Evolutionary conservation across 2,113 vertebrate species (phyloP).

Genomic region (Geococcyx californianus): DNA sequence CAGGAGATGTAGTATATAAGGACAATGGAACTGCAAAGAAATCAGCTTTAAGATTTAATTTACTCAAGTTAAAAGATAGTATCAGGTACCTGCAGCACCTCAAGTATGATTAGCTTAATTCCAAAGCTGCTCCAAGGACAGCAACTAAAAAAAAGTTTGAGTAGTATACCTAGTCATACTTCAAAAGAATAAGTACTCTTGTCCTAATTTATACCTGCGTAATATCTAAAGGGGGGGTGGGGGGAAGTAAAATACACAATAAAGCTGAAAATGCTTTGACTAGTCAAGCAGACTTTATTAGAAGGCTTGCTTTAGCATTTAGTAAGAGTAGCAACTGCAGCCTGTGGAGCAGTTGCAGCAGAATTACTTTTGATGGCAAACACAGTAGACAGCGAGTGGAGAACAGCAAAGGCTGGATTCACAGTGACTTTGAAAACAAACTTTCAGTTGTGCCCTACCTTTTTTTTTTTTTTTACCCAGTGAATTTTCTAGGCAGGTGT

Average conservation of each 20-base stretch:
- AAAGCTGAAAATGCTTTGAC: neutral
- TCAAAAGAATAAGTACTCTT: neutral
- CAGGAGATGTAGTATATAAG: neutral
- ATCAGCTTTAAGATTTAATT: neutral
- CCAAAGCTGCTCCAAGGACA: neutral
- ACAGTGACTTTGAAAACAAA: neutral
- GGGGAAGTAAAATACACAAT: neutral
- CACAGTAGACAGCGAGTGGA: neutral
- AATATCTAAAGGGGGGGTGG: neutral
- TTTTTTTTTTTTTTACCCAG: neutral
- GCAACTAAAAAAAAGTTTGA: neutral
- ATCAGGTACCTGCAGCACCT: neutral
- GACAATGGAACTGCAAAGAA: neutral
- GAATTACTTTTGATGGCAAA: neutral
- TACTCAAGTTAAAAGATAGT: neutral
- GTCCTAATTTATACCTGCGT: neutral
- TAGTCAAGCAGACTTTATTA: neutral
- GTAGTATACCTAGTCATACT: neutral
- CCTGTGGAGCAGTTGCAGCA: neutral
- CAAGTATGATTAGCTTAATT: neutral
- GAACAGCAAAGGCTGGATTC: neutral
- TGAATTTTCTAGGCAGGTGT: neutral
- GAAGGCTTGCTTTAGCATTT: neutral
- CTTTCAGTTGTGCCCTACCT: neutral
- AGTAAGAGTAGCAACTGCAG: neutral